Base-by-base conservation (phyloP, 2,797 vertebrate species). In the Pampus argenteus region DNA sequence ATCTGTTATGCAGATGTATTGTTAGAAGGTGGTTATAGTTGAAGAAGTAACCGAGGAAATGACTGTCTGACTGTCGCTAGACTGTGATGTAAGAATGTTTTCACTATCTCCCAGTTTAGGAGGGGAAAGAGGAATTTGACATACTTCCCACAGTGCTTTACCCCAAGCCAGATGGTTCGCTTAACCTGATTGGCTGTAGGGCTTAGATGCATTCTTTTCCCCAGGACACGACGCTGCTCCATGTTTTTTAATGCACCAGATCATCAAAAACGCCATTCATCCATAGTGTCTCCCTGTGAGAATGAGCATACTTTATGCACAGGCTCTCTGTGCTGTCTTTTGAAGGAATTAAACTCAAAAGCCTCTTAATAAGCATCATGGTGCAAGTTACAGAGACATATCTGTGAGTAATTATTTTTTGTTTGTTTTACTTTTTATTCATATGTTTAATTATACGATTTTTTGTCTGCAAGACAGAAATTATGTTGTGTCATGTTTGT, bases 91-190 rank as follows among this genome's bases (percentile, higher is more conserved):
- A 60, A 79, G 63, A 80, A 28, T 79, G 70, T 62, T 86, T 83
- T 80, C 38, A 64, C 74, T 76, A 77, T 90, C 76, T 83, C 58
- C 59, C 65, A 49, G 61, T 88, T 82, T 76, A 69, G 57, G 56
- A 78, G 55, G 54, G 60, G 60, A 36, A 60, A 60, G 70, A 78
- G 77, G 87, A 89, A 91, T 91, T 88, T 93, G 91, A 93, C 92
- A 93, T 85, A 92, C 87, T 93, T 93, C 92, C 90, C 92, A 93
- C 91, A 92, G 89, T 85, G 91, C 87, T 90, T 89, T 90, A 66
- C 75, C 84, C 66, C 55, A 66, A 76, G 66, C 84, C 74, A 85
- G 81, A 86, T 87, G 89, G 82, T 84, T 87, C 18, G 20, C 44
- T 81, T 71, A 86, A 85, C 73, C 78, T 91, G 89, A 93, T 92